Percentiles rank a stretch among this genome's conserved stretches.
Conservation (phyloP, 2,888 invertebrate genomes). For the Gymnosoma rotundatum region DNA sequence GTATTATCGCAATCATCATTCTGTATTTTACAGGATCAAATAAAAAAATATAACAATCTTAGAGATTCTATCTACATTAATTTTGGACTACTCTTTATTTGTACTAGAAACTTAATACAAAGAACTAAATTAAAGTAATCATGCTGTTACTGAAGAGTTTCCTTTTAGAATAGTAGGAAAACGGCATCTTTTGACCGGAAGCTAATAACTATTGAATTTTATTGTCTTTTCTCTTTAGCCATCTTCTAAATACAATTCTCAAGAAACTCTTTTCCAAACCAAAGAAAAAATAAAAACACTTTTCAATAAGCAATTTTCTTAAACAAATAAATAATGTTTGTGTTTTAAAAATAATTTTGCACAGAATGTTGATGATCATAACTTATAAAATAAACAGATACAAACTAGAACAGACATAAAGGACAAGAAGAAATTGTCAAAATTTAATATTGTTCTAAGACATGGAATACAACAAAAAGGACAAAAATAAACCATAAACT, state of each 20-base stretch:
- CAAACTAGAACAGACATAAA: background rate
- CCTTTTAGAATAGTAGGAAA: too few relatives aligned
- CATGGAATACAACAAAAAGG: slow-evolving; percentile 7
- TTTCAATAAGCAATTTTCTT: too few relatives aligned
- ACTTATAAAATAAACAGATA: slow-evolving; percentile 35
- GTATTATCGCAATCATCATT: too few relatives aligned
- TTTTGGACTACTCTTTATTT: too few relatives aligned
- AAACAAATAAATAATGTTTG: background rate
- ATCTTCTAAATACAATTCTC: background rate
- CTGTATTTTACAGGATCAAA: too few relatives aligned
- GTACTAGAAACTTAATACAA: too few relatives aligned
- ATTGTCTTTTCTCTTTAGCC: background rate
- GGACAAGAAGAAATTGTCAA: slow-evolving; percentile 30
- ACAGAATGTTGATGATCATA: slow-evolving; percentile 44
- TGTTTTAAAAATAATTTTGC: background rate
- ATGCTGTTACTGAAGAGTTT: too few relatives aligned
- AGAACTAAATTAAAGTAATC: too few relatives aligned
- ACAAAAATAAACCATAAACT: slow-evolving; percentile 61
- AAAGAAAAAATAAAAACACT: background rate
- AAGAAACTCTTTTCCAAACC: background rate
- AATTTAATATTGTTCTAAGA: slow-evolving; percentile 30
- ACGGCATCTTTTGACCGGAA: slow-evolving; percentile 5
- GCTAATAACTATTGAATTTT: slow-evolving; percentile 14
- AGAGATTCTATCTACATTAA: too few relatives aligned
- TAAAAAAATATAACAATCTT: too few relatives aligned